phyloP scores from a whole-genome alignment of 2,113 vertebrate genomes.

The Urocynchramus pylzowi region DNA sequence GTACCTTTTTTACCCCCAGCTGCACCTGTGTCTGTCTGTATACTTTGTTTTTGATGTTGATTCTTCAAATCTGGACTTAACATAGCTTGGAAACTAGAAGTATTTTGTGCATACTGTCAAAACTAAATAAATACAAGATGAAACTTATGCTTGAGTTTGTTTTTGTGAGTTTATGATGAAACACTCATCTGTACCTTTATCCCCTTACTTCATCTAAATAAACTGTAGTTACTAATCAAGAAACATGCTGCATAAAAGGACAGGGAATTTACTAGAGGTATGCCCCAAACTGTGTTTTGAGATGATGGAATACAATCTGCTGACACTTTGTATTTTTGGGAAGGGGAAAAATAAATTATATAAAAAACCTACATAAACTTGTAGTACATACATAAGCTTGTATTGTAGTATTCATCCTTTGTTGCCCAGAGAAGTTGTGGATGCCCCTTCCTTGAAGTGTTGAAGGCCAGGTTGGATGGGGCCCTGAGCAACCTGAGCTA shows the following conservation, averaged over 20 bases:
- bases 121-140: constrained; percentile 29
- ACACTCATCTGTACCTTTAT: not conserved
- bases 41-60: not conserved
- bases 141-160: not conserved
- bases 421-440: not conserved
- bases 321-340: not conserved
- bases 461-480: not conserved
- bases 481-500: not conserved
- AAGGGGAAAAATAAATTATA: not conserved
- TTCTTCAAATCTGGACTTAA: not conserved
- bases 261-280: not conserved
- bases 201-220: not conserved
- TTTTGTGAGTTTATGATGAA: not conserved
- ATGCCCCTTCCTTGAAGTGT: not conserved
- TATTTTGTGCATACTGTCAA: not conserved
- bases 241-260: not conserved
- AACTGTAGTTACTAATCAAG: not conserved
- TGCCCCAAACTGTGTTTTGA: not conserved
- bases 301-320: not conserved
- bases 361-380: not conserved
- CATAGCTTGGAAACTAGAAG: not conserved
- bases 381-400: not conserved
- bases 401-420: not conserved
- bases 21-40: not conserved
- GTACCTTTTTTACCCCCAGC: accelerated